Conservation (phyloP, 2,113 vertebrate genomes). For the Ammodytes dubius region DNA sequence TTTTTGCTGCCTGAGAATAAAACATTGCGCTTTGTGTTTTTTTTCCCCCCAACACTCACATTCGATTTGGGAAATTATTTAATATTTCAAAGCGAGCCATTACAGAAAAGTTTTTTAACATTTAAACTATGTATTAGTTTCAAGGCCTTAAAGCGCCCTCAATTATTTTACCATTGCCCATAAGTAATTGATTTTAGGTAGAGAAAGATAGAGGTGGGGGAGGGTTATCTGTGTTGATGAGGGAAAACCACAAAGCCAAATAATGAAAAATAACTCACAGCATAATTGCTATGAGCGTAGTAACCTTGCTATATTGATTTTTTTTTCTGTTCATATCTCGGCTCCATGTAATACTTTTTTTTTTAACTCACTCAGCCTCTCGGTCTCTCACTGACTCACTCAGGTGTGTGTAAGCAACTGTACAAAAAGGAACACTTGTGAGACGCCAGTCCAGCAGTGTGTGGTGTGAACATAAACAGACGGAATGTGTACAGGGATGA, state of each 20-base stretch:
- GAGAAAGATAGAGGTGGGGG: conserved; percentile 52
- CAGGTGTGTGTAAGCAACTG: conserved; percentile 37
- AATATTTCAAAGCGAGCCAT: conserved; percentile 47
- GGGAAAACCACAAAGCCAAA: conserved; percentile 62
- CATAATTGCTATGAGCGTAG: conserved; percentile 65
- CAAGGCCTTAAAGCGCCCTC: conserved; percentile 70
- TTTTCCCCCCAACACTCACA: conserved; percentile 9
- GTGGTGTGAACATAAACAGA: conserved; percentile 28
- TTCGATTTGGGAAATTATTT: conserved; percentile 56
- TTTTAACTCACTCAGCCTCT: conserved; percentile 5
- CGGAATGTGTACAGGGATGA: conserved; percentile 56
- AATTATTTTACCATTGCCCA: conserved; percentile 71
- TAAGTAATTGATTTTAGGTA: conserved; percentile 73
- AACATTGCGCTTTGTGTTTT: conserved; percentile 15
- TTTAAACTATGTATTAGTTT: conserved; percentile 69
- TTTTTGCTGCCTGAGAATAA: conserved; percentile 39
- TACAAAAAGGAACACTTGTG: conserved; percentile 44
- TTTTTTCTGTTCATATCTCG: conserved; percentile 28
- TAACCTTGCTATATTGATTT: conserved; percentile 72
- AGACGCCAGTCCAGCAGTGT: conserved; percentile 26
- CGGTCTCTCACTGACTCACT: conserved; percentile 33
- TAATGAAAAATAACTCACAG: conserved; percentile 72
- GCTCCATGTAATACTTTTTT: conserved; percentile 47
- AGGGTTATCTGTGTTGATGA: conserved; percentile 46
- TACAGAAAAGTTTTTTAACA: conserved; percentile 55